Conservation (phyloP, 2,888 invertebrate genomes). For the Acanthosepion lycidas region DNA sequence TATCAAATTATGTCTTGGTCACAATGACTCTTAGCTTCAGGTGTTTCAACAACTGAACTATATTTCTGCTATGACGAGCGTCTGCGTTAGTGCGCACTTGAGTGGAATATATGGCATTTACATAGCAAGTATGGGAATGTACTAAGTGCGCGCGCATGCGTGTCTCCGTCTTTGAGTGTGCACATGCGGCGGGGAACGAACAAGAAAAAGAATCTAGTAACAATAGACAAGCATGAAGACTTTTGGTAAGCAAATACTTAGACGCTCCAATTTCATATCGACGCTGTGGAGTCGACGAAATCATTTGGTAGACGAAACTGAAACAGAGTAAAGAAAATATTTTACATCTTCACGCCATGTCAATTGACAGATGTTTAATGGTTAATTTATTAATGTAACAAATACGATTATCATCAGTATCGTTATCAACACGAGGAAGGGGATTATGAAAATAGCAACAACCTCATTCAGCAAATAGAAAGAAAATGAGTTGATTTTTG, state of each 20-base stretch:
- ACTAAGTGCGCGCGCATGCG: neutral
- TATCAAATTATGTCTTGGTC: no score
- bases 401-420: neutral
- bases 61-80: no score
- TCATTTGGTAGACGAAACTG: neutral
- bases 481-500: no score
- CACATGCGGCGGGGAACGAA: neutral
- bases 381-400: neutral
- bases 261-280: neutral
- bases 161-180: neutral
- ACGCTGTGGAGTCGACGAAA: conserved; percentile 33
- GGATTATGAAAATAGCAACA: neutral
- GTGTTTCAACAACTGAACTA: no score
- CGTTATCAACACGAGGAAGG: neutral
- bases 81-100: no score
- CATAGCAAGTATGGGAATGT: neutral
- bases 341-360: neutral
- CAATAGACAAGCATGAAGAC: neutral
- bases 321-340: neutral
- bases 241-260: neutral
- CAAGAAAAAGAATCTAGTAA: neutral
- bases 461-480: neutral
- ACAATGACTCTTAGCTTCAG: no score
- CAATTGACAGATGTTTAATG: neutral
- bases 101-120: neutral